Percentiles rank a stretch among this genome's conserved stretches.
Conservation (phyloP, 1,140 invertebrate genomes). For the Zaprionus inermis region DNA sequence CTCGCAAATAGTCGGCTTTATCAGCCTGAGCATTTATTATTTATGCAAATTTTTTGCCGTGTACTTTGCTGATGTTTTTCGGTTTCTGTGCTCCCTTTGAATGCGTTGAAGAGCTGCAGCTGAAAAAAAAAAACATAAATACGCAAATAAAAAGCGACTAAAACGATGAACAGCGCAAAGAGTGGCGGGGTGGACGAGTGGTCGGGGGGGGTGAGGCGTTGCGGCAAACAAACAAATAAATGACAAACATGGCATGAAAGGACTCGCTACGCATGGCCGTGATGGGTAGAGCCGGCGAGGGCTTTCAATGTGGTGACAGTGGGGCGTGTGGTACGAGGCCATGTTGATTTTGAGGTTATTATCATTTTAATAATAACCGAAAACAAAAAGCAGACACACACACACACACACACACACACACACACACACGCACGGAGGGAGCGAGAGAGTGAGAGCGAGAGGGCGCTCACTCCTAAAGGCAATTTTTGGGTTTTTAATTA, state of each 20-base stretch:
- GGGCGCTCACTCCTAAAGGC: slow-evolving; percentile 24
- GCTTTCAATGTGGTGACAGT: neutral
- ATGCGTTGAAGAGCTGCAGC: slow-evolving; percentile 47
- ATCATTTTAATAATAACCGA: slow-evolving; percentile 77
- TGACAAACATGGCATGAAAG: slow-evolving; percentile 76
- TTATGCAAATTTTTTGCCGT: slow-evolving; percentile 63
- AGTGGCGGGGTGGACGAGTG: neutral
- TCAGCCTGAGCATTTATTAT: slow-evolving; percentile 62
- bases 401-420: slow-evolving; percentile 4
- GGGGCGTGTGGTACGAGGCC: slow-evolving; percentile 33
- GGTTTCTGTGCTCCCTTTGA: slow-evolving; percentile 47
- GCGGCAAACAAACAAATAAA: slow-evolving; percentile 70
- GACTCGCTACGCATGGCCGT: slow-evolving; percentile 68
- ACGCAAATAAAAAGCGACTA: slow-evolving; percentile 1
- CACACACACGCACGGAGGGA: slow-evolving; percentile 20
- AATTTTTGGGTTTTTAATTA: slow-evolving; percentile 65
- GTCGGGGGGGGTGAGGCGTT: neutral
- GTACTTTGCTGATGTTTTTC: slow-evolving; percentile 29
- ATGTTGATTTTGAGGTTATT: slow-evolving; percentile 75
- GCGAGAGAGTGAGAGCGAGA: neutral
- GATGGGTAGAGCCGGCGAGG: neutral
- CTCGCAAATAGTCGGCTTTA: neutral
- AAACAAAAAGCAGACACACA: slow-evolving; percentile 57
- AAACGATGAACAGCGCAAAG: neutral
- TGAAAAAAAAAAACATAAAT: slow-evolving; percentile 17